Conservation (phyloP, 1,140 invertebrate genomes). For the Bilobella aurantiaca region DNA sequence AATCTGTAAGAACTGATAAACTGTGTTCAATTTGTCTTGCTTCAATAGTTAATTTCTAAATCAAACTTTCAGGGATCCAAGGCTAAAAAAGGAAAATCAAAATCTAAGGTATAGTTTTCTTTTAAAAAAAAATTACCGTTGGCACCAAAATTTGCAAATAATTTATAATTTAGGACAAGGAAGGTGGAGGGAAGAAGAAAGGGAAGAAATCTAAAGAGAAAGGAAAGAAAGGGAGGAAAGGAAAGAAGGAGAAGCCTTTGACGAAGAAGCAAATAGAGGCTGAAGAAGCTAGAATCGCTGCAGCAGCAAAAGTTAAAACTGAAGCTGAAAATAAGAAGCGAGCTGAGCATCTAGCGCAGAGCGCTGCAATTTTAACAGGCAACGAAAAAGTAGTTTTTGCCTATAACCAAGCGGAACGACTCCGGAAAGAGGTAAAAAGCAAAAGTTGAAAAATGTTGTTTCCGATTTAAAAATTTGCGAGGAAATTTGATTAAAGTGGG, state of each 20-base stretch:
- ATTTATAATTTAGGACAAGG: background rate
- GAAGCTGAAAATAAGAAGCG: constrained; percentile 10
- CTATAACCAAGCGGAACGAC: constrained; percentile 7
- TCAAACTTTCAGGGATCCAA: background rate
- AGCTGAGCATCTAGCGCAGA: constrained; percentile 11
- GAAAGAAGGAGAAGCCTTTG: constrained; percentile 17
- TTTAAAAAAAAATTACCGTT: background rate
- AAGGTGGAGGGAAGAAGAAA: background rate
- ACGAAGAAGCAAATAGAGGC: constrained; percentile 16
- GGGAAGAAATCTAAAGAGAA: constrained; percentile 9
- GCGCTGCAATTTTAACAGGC: constrained; percentile 6
- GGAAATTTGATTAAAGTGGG: constrained; percentile 22
- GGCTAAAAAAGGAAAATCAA: background rate
- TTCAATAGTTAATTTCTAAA: background rate
- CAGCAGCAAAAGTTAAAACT: constrained; percentile 10
- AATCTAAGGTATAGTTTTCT: constrained; percentile 7
- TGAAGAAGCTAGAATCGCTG: constrained; percentile 13
- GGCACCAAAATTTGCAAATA: background rate
- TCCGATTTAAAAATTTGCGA: too few species aligned
- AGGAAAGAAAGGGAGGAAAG: constrained; percentile 5
- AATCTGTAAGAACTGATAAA: background rate
- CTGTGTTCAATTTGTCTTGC: background rate
- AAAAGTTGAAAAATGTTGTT: background rate
- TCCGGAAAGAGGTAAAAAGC: constrained; percentile 5
- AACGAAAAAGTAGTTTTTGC: constrained; percentile 19